Evolutionary conservation across 1,140 invertebrate genomes (phyloP), one percentile per base, ranked within the genome.

Genomic region (Euwallacea similis): DNA sequence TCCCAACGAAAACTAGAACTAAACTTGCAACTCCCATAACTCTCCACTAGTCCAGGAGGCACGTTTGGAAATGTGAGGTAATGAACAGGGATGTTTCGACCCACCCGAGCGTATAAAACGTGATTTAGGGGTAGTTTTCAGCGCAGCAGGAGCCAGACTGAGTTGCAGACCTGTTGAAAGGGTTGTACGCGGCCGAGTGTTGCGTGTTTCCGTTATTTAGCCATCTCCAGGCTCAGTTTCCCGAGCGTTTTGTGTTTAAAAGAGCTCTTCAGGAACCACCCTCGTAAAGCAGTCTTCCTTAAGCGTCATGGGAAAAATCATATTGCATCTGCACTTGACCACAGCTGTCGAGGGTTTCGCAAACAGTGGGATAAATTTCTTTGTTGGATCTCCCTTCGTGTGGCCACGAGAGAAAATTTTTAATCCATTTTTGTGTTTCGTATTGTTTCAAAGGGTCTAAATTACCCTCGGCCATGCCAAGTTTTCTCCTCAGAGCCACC

Each of bases 41-140:
- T 50, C 46, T 50, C 46, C 0, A 50, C 9, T 58, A 15, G 55
- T 58, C 55, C 55, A 58, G 55, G 55, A 15, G 55, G 55, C 46
- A 50, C 46, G 55, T 41, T 58, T 58, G 10, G 55, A 15, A 58
- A 10, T 21, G 55, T 41, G 21, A 61, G 59, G 59, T 42, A 61
- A 61, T 61, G 59, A 42, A 43, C 42, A 41, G 42, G 59, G 59
- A 61, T 43, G 59, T 61, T 61, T 61, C 59, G 46, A 46, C 62
- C 46, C 62, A 64, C 43, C 62, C 46, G 46, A 16, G 6, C 62
- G 46, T 64, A 64, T 64, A 64, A 64, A 64, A 50, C 46, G 46
- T 64, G 62, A 64, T 64, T 64, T 64, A 64, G 47, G 62, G 62
- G 62, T 41, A 50, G 43, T 64, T 64, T 64, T 50, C 46, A 50